These are phyloP conservation scores for Dolomedes plantarius DNA, from an alignment of 2,888 invertebrate species.

Conservation along the genomic window DNA sequence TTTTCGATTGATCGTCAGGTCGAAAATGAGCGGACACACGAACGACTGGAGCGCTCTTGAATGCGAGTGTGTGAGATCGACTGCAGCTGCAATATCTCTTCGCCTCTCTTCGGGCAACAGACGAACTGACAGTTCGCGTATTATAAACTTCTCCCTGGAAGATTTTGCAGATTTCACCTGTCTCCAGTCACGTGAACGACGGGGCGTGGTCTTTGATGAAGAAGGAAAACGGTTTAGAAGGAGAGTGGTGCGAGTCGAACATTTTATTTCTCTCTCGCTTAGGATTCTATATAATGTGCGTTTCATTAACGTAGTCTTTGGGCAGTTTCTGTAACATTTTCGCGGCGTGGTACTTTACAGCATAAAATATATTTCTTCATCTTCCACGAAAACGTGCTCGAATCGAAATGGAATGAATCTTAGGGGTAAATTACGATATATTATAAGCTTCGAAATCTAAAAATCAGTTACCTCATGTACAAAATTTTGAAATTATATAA, in stretches of 20 bases:
- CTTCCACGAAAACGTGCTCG: no score
- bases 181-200: constrained; percentile 66
- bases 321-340: no score
- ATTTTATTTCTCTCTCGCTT: neutral
- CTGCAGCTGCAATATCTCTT: constrained; percentile 50
- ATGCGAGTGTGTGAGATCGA: constrained; percentile 36
- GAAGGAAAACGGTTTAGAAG: neutral
- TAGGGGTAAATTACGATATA: no score
- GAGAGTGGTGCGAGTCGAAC: constrained; percentile 37
- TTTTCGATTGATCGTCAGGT: neutral
- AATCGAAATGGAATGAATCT: no score
- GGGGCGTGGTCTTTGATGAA: constrained; percentile 58
- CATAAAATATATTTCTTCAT: no score
- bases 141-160: constrained; percentile 52
- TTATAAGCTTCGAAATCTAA: no score
- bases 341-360: no score
- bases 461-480: no score
- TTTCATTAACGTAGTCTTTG: no score
- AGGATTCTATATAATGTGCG: no score
- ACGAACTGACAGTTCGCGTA: constrained; percentile 57
- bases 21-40: neutral
- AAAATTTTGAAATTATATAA: no score
- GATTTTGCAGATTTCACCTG: constrained; percentile 70
- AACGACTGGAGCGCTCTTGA: neutral
- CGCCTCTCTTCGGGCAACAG: constrained; percentile 23